Conservation (phyloP, 1,140 invertebrate species). For the Trypoxylus dichotomus region DNA sequence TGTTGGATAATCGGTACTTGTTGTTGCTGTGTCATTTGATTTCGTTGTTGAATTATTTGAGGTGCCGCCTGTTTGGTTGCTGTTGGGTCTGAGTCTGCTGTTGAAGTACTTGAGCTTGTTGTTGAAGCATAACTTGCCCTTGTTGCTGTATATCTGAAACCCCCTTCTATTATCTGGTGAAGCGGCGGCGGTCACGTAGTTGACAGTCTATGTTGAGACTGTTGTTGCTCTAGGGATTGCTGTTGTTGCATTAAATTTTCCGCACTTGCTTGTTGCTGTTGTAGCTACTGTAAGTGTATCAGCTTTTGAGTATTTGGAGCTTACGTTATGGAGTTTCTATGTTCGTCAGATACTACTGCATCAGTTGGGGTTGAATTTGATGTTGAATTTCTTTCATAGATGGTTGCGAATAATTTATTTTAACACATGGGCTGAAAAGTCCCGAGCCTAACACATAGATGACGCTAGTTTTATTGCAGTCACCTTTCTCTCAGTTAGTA, state of each 20-base stretch:
- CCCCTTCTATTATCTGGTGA: slow-evolving; percentile 7
- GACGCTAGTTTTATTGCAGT: too few relatives aligned
- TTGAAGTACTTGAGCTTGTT: slow-evolving; percentile 33
- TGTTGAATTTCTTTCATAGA: slow-evolving; percentile 34
- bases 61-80: slow-evolving; percentile 32
- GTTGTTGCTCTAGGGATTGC: slow-evolving; percentile 17
- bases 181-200: not conserved
- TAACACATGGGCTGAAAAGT: too few relatives aligned
- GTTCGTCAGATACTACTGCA: slow-evolving; percentile 20
- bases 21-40: slow-evolving; percentile 30
- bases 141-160: slow-evolving; percentile 23
- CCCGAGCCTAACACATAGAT: too few relatives aligned
- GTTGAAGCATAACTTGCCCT: slow-evolving; percentile 13
- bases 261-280: slow-evolving; percentile 19
- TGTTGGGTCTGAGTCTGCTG: slow-evolving; percentile 57
- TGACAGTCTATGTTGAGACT: slow-evolving; percentile 21
- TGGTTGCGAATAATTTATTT: slow-evolving; percentile 30
- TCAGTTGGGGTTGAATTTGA: slow-evolving; percentile 13
- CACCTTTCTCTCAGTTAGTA: too few relatives aligned
- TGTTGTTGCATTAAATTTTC: slow-evolving; percentile 14
- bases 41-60: slow-evolving; percentile 10
- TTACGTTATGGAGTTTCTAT: slow-evolving; percentile 34
- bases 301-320: slow-evolving; percentile 35
- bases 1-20: slow-evolving; percentile 48
- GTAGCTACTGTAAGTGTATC: slow-evolving; percentile 32